phyloP scores from a whole-genome alignment of 1,140 invertebrate genomes.

The Mycetomoellerius zeteki region DNA sequence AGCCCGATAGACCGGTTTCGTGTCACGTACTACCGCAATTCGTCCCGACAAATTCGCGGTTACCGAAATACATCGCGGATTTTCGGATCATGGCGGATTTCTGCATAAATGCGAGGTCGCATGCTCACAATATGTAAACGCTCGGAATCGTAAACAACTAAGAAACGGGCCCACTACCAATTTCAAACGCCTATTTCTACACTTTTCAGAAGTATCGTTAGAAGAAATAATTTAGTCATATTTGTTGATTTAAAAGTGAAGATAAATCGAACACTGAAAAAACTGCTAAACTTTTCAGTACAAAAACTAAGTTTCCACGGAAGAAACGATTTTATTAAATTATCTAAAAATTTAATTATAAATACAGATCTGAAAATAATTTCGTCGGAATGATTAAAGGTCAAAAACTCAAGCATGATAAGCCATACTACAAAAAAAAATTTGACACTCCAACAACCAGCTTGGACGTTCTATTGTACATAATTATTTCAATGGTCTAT shows the following conservation, averaged over 20 bases:
- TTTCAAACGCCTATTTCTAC: background rate
- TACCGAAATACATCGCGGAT: background rate
- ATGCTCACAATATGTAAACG: background rate
- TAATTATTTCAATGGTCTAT: no score
- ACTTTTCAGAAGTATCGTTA: background rate
- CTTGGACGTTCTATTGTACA: no score
- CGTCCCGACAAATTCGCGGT: constrained; percentile 53
- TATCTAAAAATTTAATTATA: no score
- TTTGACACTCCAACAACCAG: no score
- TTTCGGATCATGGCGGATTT: background rate
- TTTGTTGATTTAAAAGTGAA: background rate
- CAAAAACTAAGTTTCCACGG: no score
- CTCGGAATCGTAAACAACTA: background rate
- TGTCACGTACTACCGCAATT: constrained; percentile 62
- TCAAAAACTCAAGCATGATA: no score
- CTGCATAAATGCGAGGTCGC: background rate
- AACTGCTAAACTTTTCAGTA: background rate
- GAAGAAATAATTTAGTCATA: background rate
- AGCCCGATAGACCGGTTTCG: constrained; percentile 69
- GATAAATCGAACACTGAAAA: background rate
- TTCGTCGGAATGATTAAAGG: no score
- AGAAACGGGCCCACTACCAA: background rate
- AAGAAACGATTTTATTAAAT: no score
- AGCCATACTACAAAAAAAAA: no score
- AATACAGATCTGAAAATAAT: no score